Evolutionary conservation across 2,113 vertebrate species (phyloP).

Genomic region (Dermatemys mawii): DNA sequence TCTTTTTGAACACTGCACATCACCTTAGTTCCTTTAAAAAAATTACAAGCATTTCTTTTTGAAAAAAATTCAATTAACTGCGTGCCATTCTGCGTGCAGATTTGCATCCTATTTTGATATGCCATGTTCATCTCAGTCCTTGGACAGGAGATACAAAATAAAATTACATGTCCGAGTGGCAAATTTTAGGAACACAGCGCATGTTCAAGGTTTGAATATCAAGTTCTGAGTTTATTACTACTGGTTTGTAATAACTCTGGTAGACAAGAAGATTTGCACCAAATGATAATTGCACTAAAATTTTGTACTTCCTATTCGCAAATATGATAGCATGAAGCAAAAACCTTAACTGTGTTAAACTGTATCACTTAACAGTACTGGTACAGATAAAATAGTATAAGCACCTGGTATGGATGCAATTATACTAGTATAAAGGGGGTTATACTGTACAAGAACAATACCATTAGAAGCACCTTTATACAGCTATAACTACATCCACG

Average conservation of each 20-base stretch:
- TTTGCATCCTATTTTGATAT: background rate
- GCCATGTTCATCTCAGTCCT: background rate
- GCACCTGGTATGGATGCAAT: background rate
- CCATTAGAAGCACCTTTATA: no score
- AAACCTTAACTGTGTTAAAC: background rate
- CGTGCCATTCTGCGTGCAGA: fast-evolving
- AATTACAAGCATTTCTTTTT: background rate
- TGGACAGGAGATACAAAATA: background rate
- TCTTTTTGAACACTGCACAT: background rate
- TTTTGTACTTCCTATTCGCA: background rate
- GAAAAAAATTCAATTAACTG: background rate
- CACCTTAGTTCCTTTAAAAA: background rate
- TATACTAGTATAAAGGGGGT: background rate
- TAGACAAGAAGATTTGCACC: fast-evolving
- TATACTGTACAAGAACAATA: background rate
- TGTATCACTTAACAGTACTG: background rate
- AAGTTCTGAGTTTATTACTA: background rate
- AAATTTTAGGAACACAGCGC: background rate
- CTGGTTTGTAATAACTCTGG: background rate
- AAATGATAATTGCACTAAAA: background rate
- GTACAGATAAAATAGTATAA: background rate
- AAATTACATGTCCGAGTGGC: background rate
- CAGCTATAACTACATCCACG: background rate
- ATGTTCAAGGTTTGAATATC: background rate
- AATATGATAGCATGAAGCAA: background rate